Base-by-base conservation (phyloP, 1,140 invertebrate genomes). In the Nasonia longicornis region DNA sequence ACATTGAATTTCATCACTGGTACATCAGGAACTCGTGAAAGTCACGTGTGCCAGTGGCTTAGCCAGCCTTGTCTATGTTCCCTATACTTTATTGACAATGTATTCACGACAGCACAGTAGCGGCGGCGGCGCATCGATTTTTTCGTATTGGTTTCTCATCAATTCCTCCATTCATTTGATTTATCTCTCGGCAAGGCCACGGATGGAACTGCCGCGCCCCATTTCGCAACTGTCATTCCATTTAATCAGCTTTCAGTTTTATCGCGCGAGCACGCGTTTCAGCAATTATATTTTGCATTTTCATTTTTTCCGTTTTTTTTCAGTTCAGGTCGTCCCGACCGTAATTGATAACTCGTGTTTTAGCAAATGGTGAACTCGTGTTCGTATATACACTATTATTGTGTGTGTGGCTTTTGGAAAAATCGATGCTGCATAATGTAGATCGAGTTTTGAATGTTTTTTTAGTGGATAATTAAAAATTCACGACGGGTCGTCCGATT, bases 101-200 rank as follows among this genome's bases (percentile, higher is more conserved):
- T 26, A 67, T 67, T 31, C 64, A 29, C 29, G 22, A 29, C 6
- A 10, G 22, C 8, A 67, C 10, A 29, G 22, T 12, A 16, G 31
- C 4, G 4, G 14, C 58, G 58, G n/a, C 8, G 6, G 10, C 12
- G 58, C 38, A 77, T 77, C 26, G 76, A 77, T 77, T 77, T 77
- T 69, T 69, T 45, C 70, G 77, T 79, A 70, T 79, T 58, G 77
- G 77, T 79, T 79, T 79, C 48, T 71, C 67, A 79, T 79, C 77
- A 79, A 45, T 79, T 29, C 16, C 35, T 71, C 67, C 26, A 71
- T 79, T 71, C 26, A 79, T 70, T 79, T 71, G 67, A 58, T 79
- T 79, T 79, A 71, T 71, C 77, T 71, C 20, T 35, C 29, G 16
- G 45, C 35, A 22, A 79, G 67, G 42, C 29, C 42, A 14, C 67